Evolutionary conservation across 2,888 invertebrate species (phyloP).

Genomic region (Deilephila porcellus): DNA sequence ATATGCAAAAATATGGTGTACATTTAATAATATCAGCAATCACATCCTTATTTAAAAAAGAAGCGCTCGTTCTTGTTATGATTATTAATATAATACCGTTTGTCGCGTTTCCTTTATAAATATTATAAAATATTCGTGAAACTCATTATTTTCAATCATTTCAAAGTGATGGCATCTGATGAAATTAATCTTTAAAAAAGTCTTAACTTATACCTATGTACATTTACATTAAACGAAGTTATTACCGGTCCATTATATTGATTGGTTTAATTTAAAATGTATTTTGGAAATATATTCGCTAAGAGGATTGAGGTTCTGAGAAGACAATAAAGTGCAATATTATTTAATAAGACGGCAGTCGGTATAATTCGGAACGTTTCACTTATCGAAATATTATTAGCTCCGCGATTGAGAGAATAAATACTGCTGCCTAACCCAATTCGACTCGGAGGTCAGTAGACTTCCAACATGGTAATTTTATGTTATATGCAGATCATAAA

Average conservation of each 20-base stretch:
- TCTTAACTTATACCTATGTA: too few species aligned
- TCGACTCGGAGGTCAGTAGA: conserved; percentile 1
- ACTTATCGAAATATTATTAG: neutral
- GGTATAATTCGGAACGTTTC: neutral
- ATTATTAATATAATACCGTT: too few species aligned
- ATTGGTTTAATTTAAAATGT: neutral
- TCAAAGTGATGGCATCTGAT: too few species aligned
- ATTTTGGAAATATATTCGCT: neutral
- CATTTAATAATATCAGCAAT: too few species aligned
- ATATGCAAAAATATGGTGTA: too few species aligned
- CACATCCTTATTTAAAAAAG: too few species aligned
- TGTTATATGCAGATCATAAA: neutral
- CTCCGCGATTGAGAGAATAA: neutral
- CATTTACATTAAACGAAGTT: neutral
- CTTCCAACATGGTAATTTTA: neutral
- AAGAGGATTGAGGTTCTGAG: neutral
- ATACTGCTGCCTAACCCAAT: neutral
- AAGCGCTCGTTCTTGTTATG: too few species aligned
- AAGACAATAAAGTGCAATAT: neutral
- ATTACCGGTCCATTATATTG: neutral
- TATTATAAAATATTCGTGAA: too few species aligned
- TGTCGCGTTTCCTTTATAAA: too few species aligned
- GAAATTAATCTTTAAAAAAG: too few species aligned
- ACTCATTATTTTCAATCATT: too few species aligned
- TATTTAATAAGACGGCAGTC: neutral